Base-by-base conservation (phyloP, 2,797 vertebrate genomes). In the Pseudochaenichthys georgianus region DNA sequence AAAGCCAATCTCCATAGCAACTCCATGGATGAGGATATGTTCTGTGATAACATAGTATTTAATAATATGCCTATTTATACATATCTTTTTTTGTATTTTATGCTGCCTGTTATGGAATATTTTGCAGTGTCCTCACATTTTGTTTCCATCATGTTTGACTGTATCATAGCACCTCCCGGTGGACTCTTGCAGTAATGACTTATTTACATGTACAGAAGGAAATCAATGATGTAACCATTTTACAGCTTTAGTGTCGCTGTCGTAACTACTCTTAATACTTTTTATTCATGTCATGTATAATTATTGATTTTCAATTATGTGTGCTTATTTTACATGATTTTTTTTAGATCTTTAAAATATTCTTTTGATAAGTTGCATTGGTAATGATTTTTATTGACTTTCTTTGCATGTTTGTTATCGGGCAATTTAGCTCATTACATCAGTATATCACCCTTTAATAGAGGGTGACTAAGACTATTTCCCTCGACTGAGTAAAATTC, bases 41-140 rank as follows among this genome's bases (percentile, higher is more conserved):
- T 88, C 87, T 78, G 86, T 91, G 84, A 88, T 86, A 75, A 91
- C 80, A 85, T 88, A 87, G 83, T 94, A 93, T 94, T 94, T 93
- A 94, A 94, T 89, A 91, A 87, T 84, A 88, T 86, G 82, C 86
- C 85, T 94, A 93, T 95, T 95, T 94, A 93, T 94, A 93, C 87
- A 86, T 90, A 82, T 86, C 74, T 73, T 83, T 77, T 76, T 80
- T 88, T 80, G 53, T 64, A 73, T 88, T 86, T 80, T 66, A 77
- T 84, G 69, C 85, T 80, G 84, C 73, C 76, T 87, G 78, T 77
- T 78, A 80, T 77, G 82, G 65, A 83, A 79, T 83, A 73, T 52
- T 76, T 85, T 82, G 81, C 77, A 65, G 75, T 77, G 57, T 87
- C 60, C 52, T 82, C 70, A 66, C 69, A 31, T 62, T 55, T 73